Base-by-base conservation (phyloP, 2,797 vertebrate genomes). In the Megaceryle alcyon region DNA sequence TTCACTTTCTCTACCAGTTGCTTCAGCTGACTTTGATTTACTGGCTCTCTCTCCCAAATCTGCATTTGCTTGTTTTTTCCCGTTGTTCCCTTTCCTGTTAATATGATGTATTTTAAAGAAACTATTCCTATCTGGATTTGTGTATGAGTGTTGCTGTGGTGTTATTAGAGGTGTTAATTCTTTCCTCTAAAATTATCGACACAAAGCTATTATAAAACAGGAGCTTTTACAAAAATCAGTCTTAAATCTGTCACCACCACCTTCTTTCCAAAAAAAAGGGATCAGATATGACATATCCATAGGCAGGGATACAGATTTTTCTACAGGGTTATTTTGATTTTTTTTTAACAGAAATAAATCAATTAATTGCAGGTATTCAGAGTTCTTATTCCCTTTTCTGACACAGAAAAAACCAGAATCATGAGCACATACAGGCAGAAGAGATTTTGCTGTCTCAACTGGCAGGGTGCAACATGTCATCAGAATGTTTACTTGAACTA, bases 401-500 rank as follows among this genome's bases (percentile, higher is more conserved):
- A 35, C 26, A 63, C 12, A 19, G 54, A 57, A 57, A 60, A 54
- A 54, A 51, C 28, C 20, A 73, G 28, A 87, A 2, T 72, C 4
- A 2, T 22, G 37, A 49, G 14, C 60, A n/a, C 8, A 17, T 8
- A 17, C 2, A 66, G 11, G 21, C 66, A 25, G 29, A 54, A 63
- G 37, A 63, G 43, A 56, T 48, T 51, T 51, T 72, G 53, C 61
- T 66, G 18, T 56, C 11, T 31, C 1, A 0, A 29, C 29, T 73
- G 71, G 46, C 43, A 66, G 43, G 10, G 2, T n/a, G 29, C 60
- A 73, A 65, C 31, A 3, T 0, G 0, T 54, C 33, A 7, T 72
- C 69, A 37, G 53, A 84, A 43, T 10, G 17, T 71, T 39, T n/a
- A 46, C 44, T 15, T 70, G 51, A 75, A 28, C 33, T 64, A 16